Conservation (phyloP, 2,888 invertebrate genomes). For the Lysandra bellargus region DNA sequence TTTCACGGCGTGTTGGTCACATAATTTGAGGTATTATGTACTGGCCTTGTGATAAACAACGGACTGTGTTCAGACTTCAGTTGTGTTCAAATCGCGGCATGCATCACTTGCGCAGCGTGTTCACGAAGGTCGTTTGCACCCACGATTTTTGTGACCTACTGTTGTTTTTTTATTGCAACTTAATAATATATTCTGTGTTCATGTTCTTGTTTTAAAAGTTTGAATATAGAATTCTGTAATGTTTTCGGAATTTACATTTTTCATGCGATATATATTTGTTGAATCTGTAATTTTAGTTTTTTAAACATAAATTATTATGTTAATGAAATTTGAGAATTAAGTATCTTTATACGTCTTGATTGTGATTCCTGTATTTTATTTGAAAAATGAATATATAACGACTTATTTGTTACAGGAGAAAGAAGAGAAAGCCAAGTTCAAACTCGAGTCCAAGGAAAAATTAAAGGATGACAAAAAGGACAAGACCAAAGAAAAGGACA, state of each 20-base stretch:
- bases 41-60: constrained; percentile 47
- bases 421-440: constrained; percentile 75
- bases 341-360: background rate
- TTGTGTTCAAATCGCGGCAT: constrained; percentile 61
- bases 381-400: background rate
- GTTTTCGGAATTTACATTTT: background rate
- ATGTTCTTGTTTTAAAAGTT: background rate
- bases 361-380: no score
- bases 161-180: background rate
- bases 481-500: constrained; percentile 37
- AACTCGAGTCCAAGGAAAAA: constrained; percentile 68
- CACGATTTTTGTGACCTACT: background rate
- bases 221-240: background rate
- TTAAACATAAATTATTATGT: background rate
- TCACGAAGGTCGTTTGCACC: constrained; percentile 58
- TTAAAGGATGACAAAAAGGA: constrained; percentile 72
- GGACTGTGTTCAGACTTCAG: constrained; percentile 54
- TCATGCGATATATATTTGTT: background rate
- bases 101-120: constrained; percentile 75
- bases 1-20: constrained; percentile 29
- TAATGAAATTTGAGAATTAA: background rate
- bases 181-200: background rate
- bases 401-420: constrained; percentile 60
- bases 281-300: background rate
- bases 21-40: constrained; percentile 54